Percentiles rank a stretch among this genome's conserved stretches.
Evolutionary conservation across 2,113 vertebrate genomes (phyloP).

Genomic region (Athene cunicularia): DNA sequence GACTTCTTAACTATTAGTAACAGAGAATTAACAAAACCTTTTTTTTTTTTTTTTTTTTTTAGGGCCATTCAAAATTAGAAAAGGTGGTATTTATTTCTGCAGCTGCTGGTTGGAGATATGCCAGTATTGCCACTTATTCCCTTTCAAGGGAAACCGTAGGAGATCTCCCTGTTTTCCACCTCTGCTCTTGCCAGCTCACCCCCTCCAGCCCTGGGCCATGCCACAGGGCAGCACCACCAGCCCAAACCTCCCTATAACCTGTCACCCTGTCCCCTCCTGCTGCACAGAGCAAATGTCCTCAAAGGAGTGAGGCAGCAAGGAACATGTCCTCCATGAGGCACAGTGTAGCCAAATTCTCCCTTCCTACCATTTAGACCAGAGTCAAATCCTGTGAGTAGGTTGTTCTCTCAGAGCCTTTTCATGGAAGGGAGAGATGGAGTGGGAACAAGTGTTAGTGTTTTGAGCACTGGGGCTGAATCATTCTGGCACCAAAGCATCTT

Average conservation of each 20-base stretch:
- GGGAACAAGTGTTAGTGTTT: background rate
- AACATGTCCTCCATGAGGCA: background rate
- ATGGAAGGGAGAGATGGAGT: rapidly evolving
- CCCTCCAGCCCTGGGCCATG: background rate
- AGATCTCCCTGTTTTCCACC: background rate
- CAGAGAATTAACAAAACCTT: background rate
- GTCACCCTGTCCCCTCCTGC: background rate
- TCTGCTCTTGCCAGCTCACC: background rate
- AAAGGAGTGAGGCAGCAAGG: background rate
- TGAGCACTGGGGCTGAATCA: background rate
- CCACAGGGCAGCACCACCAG: background rate
- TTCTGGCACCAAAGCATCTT: background rate
- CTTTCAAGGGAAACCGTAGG: background rate
- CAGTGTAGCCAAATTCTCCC: background rate
- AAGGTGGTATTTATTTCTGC: background rate
- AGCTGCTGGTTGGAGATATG: background rate
- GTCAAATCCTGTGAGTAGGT: too few species aligned
- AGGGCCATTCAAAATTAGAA: background rate
- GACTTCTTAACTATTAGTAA: background rate
- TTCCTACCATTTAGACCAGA: background rate
- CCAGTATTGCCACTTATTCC: background rate
- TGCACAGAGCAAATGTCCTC: background rate
- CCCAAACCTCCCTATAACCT: background rate
- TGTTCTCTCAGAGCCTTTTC: background rate
- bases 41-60: background rate